Evolutionary conservation across 2,888 invertebrate genomes (phyloP).

Genomic region (Ophion ellenae): DNA sequence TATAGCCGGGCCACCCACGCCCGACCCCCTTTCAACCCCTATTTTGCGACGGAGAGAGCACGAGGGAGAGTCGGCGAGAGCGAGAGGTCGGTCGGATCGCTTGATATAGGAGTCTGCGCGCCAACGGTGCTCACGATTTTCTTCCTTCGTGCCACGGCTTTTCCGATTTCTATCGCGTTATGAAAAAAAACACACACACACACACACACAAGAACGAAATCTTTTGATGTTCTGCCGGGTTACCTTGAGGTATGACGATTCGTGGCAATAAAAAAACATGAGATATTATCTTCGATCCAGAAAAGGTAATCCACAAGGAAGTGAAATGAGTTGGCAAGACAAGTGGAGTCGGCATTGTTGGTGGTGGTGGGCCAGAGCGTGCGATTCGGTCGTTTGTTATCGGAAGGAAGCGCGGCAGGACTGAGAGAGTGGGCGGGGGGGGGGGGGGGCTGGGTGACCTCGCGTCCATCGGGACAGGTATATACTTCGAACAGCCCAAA

Average conservation of each 20-base stretch:
- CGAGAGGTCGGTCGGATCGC: constrained; percentile 58
- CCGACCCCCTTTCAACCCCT: constrained; percentile 72
- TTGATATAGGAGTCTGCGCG: constrained; percentile 61
- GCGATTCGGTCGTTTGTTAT: constrained; percentile 73
- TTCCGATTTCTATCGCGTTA: constrained; percentile 68
- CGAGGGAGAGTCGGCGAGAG: constrained; percentile 70
- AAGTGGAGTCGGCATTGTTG: constrained; percentile 41
- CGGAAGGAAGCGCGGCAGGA: constrained; percentile 70
- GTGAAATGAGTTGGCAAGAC: constrained; percentile 57
- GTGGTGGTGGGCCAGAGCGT: constrained; percentile 66
- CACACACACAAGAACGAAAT: neutral
- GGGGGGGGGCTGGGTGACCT: constrained; percentile 65
- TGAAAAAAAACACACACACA: constrained; percentile 61
- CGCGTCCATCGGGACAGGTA: constrained; percentile 61
- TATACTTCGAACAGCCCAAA: constrained; percentile 42
- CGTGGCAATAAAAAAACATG: constrained; percentile 18
- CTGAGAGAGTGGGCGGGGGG: constrained; percentile 52
- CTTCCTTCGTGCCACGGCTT: constrained; percentile 66
- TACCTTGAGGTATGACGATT: constrained; percentile 30
- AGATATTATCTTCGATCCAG: constrained; percentile 37
- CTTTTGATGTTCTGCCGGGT: constrained; percentile 5
- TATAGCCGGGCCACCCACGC: constrained; percentile 69
- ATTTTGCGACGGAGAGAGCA: constrained; percentile 75
- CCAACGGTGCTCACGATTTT: constrained; percentile 75
- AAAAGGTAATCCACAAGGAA: constrained; percentile 45